Conservation (phyloP, 2,113 vertebrate species). For the Geothlypis trichas region DNA sequence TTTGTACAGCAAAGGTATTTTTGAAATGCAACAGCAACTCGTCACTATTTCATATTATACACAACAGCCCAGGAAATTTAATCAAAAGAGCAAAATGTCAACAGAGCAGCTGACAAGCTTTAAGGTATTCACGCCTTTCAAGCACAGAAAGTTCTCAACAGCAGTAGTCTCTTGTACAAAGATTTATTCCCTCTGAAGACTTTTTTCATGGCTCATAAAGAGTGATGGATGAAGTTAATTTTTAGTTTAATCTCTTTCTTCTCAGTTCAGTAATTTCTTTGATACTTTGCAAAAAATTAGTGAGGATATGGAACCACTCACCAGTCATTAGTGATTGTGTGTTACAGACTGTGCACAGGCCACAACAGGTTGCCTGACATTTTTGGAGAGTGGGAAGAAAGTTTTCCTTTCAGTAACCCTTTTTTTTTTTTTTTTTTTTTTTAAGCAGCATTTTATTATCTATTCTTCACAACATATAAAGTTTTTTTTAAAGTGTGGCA, state of each 20-base stretch:
- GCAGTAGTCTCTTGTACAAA: conserved; percentile 58
- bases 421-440: not conserved
- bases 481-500: not conserved
- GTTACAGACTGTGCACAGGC: not conserved
- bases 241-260: conserved; percentile 80
- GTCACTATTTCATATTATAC: not conserved
- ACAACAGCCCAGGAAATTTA: conserved; percentile 7
- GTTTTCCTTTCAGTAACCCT: not conserved
- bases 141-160: conserved; percentile 57
- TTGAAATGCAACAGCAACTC: not conserved
- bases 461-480: not conserved
- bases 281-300: conserved; percentile 73
- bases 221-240: conserved; percentile 83
- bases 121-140: conserved; percentile 58
- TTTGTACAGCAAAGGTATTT: not conserved
- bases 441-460: not conserved
- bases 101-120: conserved; percentile 48
- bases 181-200: conserved; percentile 74
- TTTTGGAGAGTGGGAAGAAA: not conserved
- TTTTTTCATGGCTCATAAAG: conserved; percentile 81
- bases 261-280: conserved; percentile 76
- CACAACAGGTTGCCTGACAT: not conserved
- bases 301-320: conserved; percentile 57
- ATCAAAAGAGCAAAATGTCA: conserved; percentile 61
- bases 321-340: conserved; percentile 27